These are phyloP conservation scores for Motacilla alba DNA, from an alignment of 2,113 vertebrate genomes.

Conservation along the genomic window DNA sequence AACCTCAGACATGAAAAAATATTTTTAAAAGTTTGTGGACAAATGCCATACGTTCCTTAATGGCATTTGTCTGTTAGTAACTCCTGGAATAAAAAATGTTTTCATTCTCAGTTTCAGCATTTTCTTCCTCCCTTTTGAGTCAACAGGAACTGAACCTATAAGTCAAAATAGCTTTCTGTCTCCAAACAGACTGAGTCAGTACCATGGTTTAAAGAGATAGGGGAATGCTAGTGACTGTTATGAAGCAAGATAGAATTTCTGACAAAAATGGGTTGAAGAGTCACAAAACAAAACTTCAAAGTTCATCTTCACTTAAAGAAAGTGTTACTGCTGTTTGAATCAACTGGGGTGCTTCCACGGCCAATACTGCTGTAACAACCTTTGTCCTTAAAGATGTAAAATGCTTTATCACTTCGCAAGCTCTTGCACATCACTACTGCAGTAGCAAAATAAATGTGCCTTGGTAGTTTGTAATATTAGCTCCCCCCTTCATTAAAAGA, in stretches of 20 bases:
- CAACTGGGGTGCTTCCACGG: neutral
- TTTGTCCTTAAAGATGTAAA: neutral
- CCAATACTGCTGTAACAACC: neutral
- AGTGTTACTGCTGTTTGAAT: neutral
- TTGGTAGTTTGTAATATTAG: neutral
- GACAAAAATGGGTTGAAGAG: neutral
- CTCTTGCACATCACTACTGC: neutral
- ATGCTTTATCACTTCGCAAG: neutral
- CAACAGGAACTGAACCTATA: conserved; percentile 63
- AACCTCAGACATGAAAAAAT: conserved; percentile 18
- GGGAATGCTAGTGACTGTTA: neutral
- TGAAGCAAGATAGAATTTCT: neutral
- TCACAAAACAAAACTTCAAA: neutral
- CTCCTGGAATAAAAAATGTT: conserved; percentile 62
- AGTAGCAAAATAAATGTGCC: neutral
- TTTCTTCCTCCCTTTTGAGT: conserved; percentile 41
- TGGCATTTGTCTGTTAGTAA: conserved; percentile 16
- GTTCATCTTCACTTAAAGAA: neutral
- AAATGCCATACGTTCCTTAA: conserved; percentile 35
- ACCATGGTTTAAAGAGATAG: neutral
- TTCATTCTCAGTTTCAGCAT: conserved; percentile 18
- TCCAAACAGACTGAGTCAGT: conserved; percentile 37
- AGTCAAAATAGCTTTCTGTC: conserved; percentile 58
- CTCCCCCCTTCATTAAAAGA: neutral
- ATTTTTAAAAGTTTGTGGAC: conserved; percentile 29